phyloP scores from a whole-genome alignment of 2,888 invertebrate genomes.

The Agrochola circellaris region DNA sequence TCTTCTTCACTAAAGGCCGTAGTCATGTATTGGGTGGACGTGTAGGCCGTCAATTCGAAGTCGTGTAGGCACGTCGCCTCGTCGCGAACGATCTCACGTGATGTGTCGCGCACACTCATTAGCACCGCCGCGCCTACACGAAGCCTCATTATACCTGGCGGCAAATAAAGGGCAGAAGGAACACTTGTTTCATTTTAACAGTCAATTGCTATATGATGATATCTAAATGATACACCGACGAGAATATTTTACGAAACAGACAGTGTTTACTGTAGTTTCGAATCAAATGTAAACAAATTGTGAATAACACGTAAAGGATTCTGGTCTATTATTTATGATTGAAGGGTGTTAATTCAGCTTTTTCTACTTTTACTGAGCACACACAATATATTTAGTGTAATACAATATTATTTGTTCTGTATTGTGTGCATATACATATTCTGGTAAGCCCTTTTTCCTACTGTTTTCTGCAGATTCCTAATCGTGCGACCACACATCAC shows the following conservation, averaged over 20 bases:
- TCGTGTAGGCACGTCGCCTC: background rate
- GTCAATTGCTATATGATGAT: background rate
- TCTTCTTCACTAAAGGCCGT: background rate
- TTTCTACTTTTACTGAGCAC: background rate
- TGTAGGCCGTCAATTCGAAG: background rate
- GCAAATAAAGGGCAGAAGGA: background rate
- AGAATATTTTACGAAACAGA: background rate
- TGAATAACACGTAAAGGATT: background rate
- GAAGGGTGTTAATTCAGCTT: background rate
- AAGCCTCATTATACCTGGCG: background rate
- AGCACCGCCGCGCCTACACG: slow-evolving; percentile 6
- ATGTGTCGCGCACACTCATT: slow-evolving; percentile 43
- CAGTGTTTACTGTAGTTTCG: background rate
- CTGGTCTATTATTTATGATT: background rate
- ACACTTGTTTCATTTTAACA: too few species aligned
- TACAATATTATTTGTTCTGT: background rate
- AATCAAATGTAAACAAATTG: background rate
- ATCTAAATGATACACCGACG: background rate
- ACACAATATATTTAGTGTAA: background rate
- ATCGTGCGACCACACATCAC: background rate
- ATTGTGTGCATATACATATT: background rate
- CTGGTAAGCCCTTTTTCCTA: background rate
- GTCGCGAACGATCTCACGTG: slow-evolving; percentile 19
- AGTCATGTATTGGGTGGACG: background rate
- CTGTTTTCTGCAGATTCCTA: background rate